Conservation (phyloP, 2,113 vertebrate genomes). For the Heterotis niloticus region DNA sequence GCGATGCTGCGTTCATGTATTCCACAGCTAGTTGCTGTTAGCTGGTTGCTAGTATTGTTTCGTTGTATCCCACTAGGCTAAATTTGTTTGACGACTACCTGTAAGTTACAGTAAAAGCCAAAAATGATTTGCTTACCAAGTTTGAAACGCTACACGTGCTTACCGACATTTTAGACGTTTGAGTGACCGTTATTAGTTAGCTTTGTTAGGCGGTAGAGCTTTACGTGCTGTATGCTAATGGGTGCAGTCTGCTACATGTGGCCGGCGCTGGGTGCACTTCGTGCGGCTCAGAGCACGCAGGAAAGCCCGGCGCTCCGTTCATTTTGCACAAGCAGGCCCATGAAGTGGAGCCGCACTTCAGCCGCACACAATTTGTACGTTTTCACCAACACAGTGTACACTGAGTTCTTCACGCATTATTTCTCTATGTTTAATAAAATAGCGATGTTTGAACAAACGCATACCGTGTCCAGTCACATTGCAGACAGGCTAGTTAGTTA, state of each 20-base stretch:
- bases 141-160: no score
- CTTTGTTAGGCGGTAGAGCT: no score
- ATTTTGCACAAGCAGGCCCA: neutral
- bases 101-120: no score
- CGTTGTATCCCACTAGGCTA: neutral
- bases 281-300: neutral
- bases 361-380: neutral
- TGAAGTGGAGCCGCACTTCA: neutral
- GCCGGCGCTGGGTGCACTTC: neutral
- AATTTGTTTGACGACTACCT: neutral
- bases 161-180: no score
- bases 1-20: neutral
- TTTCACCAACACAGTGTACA: neutral
- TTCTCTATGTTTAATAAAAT: neutral
- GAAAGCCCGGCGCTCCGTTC: neutral
- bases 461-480: neutral
- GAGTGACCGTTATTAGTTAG: no score
- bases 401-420: no score
- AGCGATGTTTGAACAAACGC: neutral
- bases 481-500: neutral
- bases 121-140: no score
- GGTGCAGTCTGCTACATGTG: no score
- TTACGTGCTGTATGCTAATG: no score
- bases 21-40: neutral
- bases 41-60: neutral